Evolutionary conservation across 2,113 vertebrate species (phyloP), one percentile per base, ranked within the genome.

Genomic region (Anguilla japonica): DNA sequence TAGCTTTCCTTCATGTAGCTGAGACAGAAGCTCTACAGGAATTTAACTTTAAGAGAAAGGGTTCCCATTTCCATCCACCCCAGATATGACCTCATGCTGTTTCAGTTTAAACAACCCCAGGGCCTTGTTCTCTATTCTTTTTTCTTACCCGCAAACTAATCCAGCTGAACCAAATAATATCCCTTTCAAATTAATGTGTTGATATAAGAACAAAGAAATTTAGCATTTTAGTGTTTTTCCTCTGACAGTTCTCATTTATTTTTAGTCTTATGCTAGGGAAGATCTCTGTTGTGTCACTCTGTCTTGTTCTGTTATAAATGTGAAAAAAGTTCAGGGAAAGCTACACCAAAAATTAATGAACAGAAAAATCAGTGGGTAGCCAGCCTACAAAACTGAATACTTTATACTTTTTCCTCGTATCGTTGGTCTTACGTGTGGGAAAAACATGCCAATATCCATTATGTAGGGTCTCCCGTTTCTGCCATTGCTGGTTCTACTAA

Each of bases 401-500:
- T 84, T 75, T 15, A 41, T 41, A 26, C 22, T n/a, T 43, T 84
- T 83, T 75, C 16, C 46, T 82, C 22, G 50, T 53, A 81, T 75
- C 50, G 46, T 82, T 26, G 41, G 63, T 84, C 2, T 84, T 84
- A 39, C 29, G 16, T 75, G n/a, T 57, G 71, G 41, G n/a, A 50
- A 34, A 5, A 82, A 75, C 13, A 53, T 34, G 71, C 71, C 6
- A 75, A 75, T 75, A 75, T 8, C 71, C 29, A 75, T 75, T 26
- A 81, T 67, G 63, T 41, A 39, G 39, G 63, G 41, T 56, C 40
- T 78, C 75, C 79, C 84, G 63, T 39, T 85, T 90, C 89, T 75
- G 85, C 91, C 86, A 88, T 88, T 92, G 92, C 91, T 91, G 89
- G 91, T 91, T 87, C 87, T 87, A 87, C 79, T 81, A 34, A 86